Evolutionary conservation across 2,797 vertebrate genomes (phyloP).

Genomic region (Spheniscus humboldti): DNA sequence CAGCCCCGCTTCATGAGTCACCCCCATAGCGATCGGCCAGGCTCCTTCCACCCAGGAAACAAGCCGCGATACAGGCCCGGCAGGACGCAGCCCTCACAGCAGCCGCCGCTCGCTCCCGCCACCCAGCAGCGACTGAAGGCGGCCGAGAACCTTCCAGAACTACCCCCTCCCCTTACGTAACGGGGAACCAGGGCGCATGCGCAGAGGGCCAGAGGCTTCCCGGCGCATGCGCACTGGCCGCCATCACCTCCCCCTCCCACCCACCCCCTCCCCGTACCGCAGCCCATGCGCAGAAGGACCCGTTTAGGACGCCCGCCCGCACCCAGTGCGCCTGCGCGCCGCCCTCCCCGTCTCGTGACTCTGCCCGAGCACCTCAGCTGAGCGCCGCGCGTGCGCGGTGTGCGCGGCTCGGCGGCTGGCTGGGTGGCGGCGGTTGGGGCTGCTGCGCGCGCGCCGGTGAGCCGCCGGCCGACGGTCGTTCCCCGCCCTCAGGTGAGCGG

Average conservation of each 20-base stretch:
- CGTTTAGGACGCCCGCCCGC: not conserved
- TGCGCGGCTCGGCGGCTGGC: not conserved
- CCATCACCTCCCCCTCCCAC: accelerated
- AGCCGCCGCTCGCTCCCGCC: accelerated
- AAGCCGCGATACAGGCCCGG: accelerated
- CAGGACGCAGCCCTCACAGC: accelerated
- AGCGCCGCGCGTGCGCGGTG: not conserved
- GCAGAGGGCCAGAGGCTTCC: not conserved
- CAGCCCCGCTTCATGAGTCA: slow-evolving; percentile 7
- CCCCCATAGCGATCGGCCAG: not conserved
- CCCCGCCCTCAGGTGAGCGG: not conserved
- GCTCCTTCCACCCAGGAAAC: not conserved
- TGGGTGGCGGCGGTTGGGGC: not conserved
- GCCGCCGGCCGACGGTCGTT: not conserved
- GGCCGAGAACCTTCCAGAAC: not conserved
- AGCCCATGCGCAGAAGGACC: not conserved
- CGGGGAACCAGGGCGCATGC: accelerated
- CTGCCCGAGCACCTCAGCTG: not conserved
- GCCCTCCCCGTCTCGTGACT: accelerated
- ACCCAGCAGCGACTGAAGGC: not conserved
- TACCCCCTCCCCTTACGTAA: not conserved
- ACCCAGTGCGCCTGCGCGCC: not conserved
- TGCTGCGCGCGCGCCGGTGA: not conserved
- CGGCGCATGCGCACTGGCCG: not conserved
- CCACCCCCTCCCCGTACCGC: accelerated